Percentiles rank a stretch among this genome's conserved stretches.
Conservation (phyloP, 2,797 vertebrate genomes). For the Neosilurus mollespiculum region DNA sequence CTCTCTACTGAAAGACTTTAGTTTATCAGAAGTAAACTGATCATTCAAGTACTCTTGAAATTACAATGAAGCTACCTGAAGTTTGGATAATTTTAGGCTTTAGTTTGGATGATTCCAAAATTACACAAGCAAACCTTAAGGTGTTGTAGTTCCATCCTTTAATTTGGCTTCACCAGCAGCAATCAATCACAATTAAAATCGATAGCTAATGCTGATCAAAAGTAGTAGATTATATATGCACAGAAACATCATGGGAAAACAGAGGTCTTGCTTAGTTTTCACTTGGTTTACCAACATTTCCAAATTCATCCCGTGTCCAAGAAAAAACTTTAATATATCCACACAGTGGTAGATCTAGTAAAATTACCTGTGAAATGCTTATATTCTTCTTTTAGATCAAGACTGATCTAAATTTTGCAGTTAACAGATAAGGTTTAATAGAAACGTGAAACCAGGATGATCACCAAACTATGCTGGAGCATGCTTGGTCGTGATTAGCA, state of each 20-base stretch:
- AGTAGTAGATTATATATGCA: constrained; percentile 1
- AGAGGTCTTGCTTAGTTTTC: background rate
- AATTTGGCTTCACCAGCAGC: background rate
- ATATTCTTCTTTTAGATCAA: background rate
- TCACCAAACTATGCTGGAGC: background rate
- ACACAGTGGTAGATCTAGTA: background rate
- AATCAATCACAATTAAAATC: background rate
- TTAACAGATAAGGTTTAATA: background rate
- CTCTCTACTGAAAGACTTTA: background rate
- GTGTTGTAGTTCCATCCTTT: background rate
- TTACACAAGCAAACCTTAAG: background rate
- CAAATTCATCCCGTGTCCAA: background rate
- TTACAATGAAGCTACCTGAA: background rate
- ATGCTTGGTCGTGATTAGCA: background rate
- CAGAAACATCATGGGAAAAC: background rate
- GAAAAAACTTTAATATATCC: background rate
- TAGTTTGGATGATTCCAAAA: background rate
- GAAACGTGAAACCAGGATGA: background rate
- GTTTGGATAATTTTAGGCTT: background rate
- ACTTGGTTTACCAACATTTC: background rate
- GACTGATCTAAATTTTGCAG: background rate
- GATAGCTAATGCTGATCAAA: background rate
- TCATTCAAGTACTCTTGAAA: constrained; percentile 1
- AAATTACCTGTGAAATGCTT: background rate
- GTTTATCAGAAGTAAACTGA: background rate